Conservation (phyloP, 1,140 invertebrate genomes). For the Archivesica marissinica region DNA sequence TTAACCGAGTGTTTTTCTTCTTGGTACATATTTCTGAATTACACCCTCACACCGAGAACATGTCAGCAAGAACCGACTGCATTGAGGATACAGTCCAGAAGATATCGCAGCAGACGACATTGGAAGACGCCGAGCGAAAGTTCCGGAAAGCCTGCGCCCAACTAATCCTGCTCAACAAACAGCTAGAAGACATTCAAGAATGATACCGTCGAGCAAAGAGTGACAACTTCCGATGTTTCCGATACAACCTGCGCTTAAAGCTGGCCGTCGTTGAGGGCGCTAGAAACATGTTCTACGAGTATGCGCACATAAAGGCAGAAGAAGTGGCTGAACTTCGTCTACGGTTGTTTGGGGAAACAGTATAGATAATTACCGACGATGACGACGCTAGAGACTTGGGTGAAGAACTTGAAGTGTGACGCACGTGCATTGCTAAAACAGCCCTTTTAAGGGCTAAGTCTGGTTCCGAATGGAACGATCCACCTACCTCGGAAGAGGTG, state of each 20-base stretch:
- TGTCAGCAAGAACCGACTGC: conserved; percentile 17
- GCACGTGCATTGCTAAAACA: neutral
- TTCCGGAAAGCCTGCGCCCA: conserved; percentile 39
- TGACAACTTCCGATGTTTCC: conserved; percentile 40
- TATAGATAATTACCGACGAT: conserved; percentile 24
- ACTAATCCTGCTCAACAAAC: conserved; percentile 17
- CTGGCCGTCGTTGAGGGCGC: conserved; percentile 54
- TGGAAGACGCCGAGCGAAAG: conserved; percentile 18
- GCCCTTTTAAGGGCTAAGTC: conserved; percentile 18
- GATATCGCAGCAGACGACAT: conserved; percentile 1
- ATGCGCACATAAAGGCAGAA: conserved; percentile 53
- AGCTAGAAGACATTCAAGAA: conserved; percentile 32
- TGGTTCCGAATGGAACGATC: neutral
- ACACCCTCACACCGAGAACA: neutral
- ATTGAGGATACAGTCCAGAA: neutral
- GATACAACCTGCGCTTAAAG: conserved; percentile 55
- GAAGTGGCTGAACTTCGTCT: conserved; percentile 34
- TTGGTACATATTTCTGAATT: neutral
- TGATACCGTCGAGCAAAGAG: conserved; percentile 39
- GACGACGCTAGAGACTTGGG: neutral
- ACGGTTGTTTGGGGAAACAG: conserved; percentile 26
- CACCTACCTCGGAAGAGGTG: neutral
- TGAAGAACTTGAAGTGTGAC: neutral
- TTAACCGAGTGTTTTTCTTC: too few relatives aligned
- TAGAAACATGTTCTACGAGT: conserved; percentile 60